Conservation (phyloP, 2,888 invertebrate species). For the Drosophila meridiana region DNA sequence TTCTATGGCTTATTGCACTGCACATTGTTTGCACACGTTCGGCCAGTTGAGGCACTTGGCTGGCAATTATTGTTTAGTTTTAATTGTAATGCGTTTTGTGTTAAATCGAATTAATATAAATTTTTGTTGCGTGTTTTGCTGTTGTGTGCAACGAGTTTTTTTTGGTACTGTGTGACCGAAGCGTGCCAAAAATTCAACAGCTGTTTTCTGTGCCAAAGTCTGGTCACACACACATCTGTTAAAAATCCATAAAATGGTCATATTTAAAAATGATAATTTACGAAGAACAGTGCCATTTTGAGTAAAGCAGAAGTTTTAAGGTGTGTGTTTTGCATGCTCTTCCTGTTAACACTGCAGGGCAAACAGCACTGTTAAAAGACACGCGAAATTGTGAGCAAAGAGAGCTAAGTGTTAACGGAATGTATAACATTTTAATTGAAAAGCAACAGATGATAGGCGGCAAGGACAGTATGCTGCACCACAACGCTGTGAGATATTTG, state of each 20-base stretch:
- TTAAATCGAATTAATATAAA: slow-evolving; percentile 55
- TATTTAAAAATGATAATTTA: slow-evolving; percentile 8
- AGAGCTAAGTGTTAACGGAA: background rate
- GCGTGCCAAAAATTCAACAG: slow-evolving; percentile 36
- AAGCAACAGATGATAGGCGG: slow-evolving; percentile 34
- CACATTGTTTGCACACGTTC: slow-evolving; percentile 32
- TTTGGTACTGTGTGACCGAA: slow-evolving; percentile 55
- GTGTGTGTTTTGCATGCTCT: background rate
- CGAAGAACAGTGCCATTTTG: slow-evolving; percentile 6
- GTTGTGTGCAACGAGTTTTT: slow-evolving; percentile 63
- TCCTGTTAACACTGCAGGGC: background rate
- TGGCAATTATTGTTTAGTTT: slow-evolving; percentile 38
- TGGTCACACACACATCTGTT: slow-evolving; percentile 29
- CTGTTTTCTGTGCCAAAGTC: slow-evolving; percentile 32
- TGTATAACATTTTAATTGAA: background rate
- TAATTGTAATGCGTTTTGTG: slow-evolving; percentile 38
- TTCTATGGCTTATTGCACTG: slow-evolving; percentile 56
- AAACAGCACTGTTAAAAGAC: background rate
- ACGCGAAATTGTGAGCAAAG: background rate
- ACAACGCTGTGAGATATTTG: background rate
- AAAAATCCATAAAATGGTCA: slow-evolving; percentile 31
- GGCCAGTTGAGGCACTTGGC: slow-evolving; percentile 43
- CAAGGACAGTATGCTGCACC: slow-evolving; percentile 10
- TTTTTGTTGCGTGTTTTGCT: slow-evolving; percentile 64
- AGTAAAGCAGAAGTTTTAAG: background rate